Evolutionary conservation across 2,888 invertebrate genomes (phyloP).

Genomic region (Prosapia bicincta): DNA sequence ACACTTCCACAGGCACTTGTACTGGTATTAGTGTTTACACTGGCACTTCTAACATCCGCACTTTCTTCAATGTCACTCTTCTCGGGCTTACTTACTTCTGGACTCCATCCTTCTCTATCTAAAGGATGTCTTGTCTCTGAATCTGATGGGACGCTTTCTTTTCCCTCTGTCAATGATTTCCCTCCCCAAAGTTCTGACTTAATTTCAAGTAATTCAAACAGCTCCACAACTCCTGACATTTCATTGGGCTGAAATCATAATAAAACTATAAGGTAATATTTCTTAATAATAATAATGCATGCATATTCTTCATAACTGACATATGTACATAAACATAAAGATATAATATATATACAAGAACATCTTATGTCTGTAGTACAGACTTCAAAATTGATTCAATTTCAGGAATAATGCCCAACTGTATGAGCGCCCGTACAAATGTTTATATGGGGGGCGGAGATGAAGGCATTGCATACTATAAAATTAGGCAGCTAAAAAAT

Average conservation of each 20-base stretch:
- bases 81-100: conserved; percentile 20
- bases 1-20: conserved; percentile 13
- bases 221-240: conserved; percentile 76
- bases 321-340: too few species aligned
- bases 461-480: too few species aligned
- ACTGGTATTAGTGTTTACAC: conserved; percentile 19
- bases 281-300: too few species aligned
- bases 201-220: conserved; percentile 78
- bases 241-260: conserved; percentile 64
- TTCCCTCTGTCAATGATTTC: conserved; percentile 20
- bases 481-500: too few species aligned
- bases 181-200: conserved; percentile 61
- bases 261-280: too few species aligned
- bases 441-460: too few species aligned
- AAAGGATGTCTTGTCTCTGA: not conserved
- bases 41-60: conserved; percentile 18
- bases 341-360: too few species aligned
- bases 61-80: conserved; percentile 13
- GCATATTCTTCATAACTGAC: too few species aligned
- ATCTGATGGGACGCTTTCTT: conserved; percentile 32
- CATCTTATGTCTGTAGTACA: too few species aligned
- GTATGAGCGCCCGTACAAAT: too few species aligned
- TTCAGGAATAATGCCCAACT: too few species aligned
- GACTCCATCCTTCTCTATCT: conserved; percentile 21
- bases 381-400: too few species aligned